These are phyloP conservation scores for Aphelenchoides fujianensis DNA, from an alignment of 1,140 invertebrate species.

Conservation along the genomic window DNA sequence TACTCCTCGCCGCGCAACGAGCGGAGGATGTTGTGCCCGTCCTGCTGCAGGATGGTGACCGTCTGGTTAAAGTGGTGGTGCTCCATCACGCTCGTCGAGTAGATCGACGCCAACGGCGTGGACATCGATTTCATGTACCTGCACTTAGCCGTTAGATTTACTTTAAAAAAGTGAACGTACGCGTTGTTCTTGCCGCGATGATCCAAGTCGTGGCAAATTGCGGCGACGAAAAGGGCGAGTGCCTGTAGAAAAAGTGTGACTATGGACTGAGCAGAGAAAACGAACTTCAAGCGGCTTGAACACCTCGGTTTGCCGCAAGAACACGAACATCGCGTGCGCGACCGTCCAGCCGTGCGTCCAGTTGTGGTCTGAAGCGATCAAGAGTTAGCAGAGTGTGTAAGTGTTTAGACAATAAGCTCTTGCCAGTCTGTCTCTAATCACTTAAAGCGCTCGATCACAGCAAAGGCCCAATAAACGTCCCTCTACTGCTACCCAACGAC, in stretches of 20 bases:
- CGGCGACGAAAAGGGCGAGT: slow-evolving; percentile 86
- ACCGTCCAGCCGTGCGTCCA: slow-evolving; percentile 82
- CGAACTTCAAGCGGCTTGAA: slow-evolving; percentile 64
- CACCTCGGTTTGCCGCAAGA: slow-evolving; percentile 68
- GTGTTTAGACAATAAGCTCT: no score
- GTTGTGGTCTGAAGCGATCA: slow-evolving; percentile 71
- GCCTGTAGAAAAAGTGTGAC: slow-evolving; percentile 77
- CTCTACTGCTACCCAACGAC: background rate
- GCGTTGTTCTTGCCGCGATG: slow-evolving; percentile 80
- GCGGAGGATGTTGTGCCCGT: slow-evolving; percentile 76
- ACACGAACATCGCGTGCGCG: slow-evolving; percentile 76
- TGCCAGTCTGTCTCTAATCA: no score
- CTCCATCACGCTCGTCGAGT: slow-evolving; percentile 78
- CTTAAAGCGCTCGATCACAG: no score
- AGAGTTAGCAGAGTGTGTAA: no score
- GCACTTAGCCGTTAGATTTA: no score
- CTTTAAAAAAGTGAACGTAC: no score
- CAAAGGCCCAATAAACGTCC: no score
- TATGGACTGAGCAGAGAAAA: no score
- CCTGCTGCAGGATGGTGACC: slow-evolving; percentile 77
- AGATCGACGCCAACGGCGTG: slow-evolving; percentile 76
- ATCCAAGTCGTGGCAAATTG: slow-evolving; percentile 92
- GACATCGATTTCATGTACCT: slow-evolving; percentile 87
- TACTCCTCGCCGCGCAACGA: slow-evolving; percentile 73
- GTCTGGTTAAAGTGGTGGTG: slow-evolving; percentile 84